A percentile compares a stretch with the other conserved stretches of the same genome.
These are phyloP conservation scores for Camelus bactrianus DNA, from an alignment of 2,113 vertebrate genomes.

Conservation along the genomic window DNA sequence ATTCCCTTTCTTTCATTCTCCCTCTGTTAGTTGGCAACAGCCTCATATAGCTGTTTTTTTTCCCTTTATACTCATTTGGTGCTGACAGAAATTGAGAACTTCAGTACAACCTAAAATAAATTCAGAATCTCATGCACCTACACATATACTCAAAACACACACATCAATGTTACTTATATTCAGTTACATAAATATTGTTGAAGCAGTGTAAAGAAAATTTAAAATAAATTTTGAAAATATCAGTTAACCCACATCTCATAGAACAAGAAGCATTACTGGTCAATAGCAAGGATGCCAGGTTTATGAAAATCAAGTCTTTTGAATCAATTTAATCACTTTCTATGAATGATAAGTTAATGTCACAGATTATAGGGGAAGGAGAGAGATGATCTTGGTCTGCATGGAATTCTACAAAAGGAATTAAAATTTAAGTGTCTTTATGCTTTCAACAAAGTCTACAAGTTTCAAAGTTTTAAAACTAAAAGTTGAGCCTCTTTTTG, in stretches of 20 bases:
- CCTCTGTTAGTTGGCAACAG: not conserved
- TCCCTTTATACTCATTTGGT: not conserved
- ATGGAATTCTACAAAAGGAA: not conserved
- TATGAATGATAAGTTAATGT: not conserved
- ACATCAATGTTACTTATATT: not conserved
- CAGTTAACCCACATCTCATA: not conserved
- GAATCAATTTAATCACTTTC: conserved; percentile 22
- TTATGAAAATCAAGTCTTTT: conserved; percentile 36
- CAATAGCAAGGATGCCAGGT: conserved; percentile 1
- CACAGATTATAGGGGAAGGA: not conserved
- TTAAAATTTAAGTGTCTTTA: not conserved
- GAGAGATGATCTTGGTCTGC: not conserved
- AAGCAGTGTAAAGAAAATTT: not conserved
- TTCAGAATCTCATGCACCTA: not conserved
- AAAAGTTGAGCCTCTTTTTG: conserved; percentile 6
- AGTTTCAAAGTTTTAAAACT: conserved; percentile 13
- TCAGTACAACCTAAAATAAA: not conserved
- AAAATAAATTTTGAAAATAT: conserved; percentile 15
- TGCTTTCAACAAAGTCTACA: not conserved
- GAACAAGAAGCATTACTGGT: not conserved
- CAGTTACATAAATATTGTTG: not conserved
- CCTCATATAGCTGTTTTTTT: not conserved
- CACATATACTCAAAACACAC: not conserved
- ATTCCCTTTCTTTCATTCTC: fast-evolving
- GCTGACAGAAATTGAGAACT: not conserved